These are phyloP conservation scores for Alca torda DNA, from an alignment of 2,797 vertebrate genomes.

Conservation along the genomic window DNA sequence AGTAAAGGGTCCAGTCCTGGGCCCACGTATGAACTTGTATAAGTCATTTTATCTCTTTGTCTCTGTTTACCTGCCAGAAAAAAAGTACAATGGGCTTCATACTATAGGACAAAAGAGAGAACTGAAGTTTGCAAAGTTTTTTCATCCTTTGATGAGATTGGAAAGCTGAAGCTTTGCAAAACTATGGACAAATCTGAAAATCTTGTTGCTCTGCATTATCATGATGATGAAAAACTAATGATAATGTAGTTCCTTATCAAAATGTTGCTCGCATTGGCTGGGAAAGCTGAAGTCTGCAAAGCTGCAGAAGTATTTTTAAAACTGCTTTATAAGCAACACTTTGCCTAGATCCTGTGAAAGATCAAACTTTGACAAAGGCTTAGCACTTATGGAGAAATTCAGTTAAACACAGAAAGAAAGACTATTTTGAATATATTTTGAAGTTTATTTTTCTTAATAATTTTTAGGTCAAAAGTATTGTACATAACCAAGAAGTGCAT, in stretches of 20 bases:
- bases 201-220: neutral
- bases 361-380: neutral
- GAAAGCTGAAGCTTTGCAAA: neutral
- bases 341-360: neutral
- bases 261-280: neutral
- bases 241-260: neutral
- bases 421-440: neutral
- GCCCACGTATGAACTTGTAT: neutral
- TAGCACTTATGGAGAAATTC: neutral
- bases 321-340: neutral
- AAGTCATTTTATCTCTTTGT: neutral
- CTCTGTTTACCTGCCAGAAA: neutral
- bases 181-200: neutral
- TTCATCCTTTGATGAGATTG: neutral
- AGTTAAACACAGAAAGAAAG: neutral
- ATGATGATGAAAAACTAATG: fast-evolving
- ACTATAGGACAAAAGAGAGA: neutral
- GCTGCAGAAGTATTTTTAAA: neutral
- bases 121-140: neutral
- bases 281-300: neutral
- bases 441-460: conserved; percentile 63
- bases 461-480: neutral
- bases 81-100: neutral
- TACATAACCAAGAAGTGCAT: conserved; percentile 26
- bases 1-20: neutral